These are phyloP conservation scores for Coregonus suidteri DNA, from an alignment of 2,797 vertebrate species.

Conservation along the genomic window DNA sequence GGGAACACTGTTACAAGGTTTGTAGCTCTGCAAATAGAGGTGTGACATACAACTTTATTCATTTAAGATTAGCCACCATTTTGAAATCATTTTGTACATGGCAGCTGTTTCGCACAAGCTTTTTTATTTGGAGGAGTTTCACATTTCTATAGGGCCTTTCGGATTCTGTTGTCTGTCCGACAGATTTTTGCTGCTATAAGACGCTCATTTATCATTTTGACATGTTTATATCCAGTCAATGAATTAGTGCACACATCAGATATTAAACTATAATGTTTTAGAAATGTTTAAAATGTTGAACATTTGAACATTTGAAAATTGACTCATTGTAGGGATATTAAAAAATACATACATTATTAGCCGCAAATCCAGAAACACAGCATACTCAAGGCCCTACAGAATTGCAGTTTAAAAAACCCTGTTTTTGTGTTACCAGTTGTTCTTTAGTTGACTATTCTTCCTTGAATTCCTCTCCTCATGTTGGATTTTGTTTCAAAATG, in stretches of 20 bases:
- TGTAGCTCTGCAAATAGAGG: conserved; percentile 81
- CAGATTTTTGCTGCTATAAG: conserved; percentile 24
- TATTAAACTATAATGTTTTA: neutral
- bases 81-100: conserved; percentile 86
- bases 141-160: conserved; percentile 68
- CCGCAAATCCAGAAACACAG: conserved; percentile 41
- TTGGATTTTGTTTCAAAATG: conserved; percentile 83
- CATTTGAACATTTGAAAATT: neutral
- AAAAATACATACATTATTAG: neutral
- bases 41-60: conserved; percentile 65
- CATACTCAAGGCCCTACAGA: conserved; percentile 60
- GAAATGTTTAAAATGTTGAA: neutral
- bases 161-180: conserved; percentile 32
- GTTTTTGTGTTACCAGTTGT: conserved; percentile 53
- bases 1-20: conserved; percentile 73
- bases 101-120: conserved; percentile 83
- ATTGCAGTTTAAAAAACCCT: conserved; percentile 46
- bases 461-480: conserved; percentile 72
- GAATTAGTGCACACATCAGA: neutral
- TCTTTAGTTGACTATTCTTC: conserved; percentile 57
- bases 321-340: neutral
- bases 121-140: conserved; percentile 62
- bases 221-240: neutral
- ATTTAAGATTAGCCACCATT: conserved; percentile 76
- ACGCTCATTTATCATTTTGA: neutral